Base-by-base conservation (phyloP, 2,797 vertebrate genomes). In the Diplodus puntazzo region DNA sequence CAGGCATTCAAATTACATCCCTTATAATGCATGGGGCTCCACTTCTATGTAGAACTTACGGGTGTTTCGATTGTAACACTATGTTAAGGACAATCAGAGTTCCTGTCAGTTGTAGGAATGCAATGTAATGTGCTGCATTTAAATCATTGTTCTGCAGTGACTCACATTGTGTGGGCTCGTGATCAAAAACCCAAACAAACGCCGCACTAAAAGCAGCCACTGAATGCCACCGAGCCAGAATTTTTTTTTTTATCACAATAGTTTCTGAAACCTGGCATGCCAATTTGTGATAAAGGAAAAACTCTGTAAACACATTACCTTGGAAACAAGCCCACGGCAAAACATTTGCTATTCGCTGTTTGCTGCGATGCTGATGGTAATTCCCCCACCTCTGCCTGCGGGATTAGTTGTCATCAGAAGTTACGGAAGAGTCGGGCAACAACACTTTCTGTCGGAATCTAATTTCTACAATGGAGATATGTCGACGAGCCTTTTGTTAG, bases 321-420 rank as follows among this genome's bases (percentile, higher is more conserved):
- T 81, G 77, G 75, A 88, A 89, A 84, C 85, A 79, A 70, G 73
- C 63, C 39, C 18, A 55, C 12, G 8, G 73, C 60, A 49, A 80
- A 73, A 54, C 21, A 5, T 57, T 78, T 61, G 30, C 30, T 34
- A 1, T 34, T 34, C 6, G 30, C 66, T 81, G 69, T 78, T 70
- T 34, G 59, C 54, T 81, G 77, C 39, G 6, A 45, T 61, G 61
- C 52, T 69, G 69, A 81, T 73, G 67, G 80, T 70, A 39, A 83
- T 81, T 81, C 76, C 55, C 60, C 23, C 54, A 77, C 43, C 46
- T 70, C 48, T 69, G 27, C 66, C 70, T 83, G 75, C 60, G 66
- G 59, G 71, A 79, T 76, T 60, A 84, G 49, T 25, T 75, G 62
- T 74, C 46, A 46, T 73, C 46, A 50, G 55, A 87, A 75, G 17